These are phyloP conservation scores for Bombus turneri DNA, from an alignment of 1,140 invertebrate genomes.

Conservation along the genomic window DNA sequence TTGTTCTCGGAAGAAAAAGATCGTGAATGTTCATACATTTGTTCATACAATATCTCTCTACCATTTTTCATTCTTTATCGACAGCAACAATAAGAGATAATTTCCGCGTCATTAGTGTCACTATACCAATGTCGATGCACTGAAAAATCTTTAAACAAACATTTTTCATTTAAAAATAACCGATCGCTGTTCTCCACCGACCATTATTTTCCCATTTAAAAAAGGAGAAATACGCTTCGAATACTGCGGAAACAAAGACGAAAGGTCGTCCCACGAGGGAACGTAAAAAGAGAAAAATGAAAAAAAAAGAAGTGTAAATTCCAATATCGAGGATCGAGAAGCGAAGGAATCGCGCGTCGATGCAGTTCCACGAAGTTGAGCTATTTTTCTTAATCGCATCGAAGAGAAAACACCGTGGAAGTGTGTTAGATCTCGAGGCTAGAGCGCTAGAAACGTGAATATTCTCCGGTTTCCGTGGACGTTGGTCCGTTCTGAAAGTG, in stretches of 20 bases:
- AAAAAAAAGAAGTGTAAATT: background rate
- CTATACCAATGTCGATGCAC: too few species aligned
- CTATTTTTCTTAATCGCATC: conserved; percentile 11
- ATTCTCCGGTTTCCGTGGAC: conserved; percentile 6
- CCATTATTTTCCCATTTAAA: background rate
- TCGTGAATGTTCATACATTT: too few species aligned
- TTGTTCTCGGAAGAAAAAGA: too few species aligned
- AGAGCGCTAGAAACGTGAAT: background rate
- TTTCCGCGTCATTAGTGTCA: too few species aligned
- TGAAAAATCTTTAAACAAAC: too few species aligned
- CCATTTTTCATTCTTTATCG: too few species aligned
- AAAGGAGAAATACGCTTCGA: background rate
- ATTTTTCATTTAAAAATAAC: background rate
- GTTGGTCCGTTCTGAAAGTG: background rate
- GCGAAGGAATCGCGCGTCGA: conserved; percentile 4
- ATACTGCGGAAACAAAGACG: background rate
- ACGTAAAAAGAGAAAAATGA: background rate
- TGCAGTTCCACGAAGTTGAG: background rate
- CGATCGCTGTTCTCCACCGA: background rate
- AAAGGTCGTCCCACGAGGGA: background rate
- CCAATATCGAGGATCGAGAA: background rate
- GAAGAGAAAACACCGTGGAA: conserved; percentile 22
- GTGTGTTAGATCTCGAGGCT: conserved; percentile 22
- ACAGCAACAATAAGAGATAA: too few species aligned
- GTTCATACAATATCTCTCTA: too few species aligned